Percentiles rank a stretch among this genome's conserved stretches.
Conservation (phyloP, 2,113 vertebrate genomes). For the Ictalurus furcatus region DNA sequence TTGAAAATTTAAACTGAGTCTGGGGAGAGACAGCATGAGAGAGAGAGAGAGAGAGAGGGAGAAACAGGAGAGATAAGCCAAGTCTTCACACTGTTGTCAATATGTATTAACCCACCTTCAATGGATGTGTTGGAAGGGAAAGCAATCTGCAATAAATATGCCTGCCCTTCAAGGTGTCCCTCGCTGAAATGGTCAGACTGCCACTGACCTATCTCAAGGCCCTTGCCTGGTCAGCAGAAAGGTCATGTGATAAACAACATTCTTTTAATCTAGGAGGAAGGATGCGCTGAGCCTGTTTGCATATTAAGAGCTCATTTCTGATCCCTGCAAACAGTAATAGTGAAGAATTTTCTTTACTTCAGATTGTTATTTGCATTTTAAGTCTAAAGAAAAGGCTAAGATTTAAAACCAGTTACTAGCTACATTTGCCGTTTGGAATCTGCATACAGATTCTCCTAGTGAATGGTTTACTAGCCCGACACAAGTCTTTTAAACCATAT, state of each 20-base stretch:
- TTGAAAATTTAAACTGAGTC: constrained; percentile 38
- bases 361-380: not conserved
- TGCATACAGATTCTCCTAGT: not conserved
- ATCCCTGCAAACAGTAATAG: constrained; percentile 2
- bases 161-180: constrained; percentile 44
- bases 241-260: constrained; percentile 51
- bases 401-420: not conserved
- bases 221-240: constrained; percentile 39
- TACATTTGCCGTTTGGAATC: not conserved
- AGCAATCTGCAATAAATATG: constrained; percentile 50
- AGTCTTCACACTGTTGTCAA: constrained; percentile 41
- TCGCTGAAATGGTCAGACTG: constrained; percentile 15
- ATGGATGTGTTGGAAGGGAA: constrained; percentile 29
- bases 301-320: constrained; percentile 43
- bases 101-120: constrained; percentile 42
- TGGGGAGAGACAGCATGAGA: not conserved
- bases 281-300: constrained; percentile 31
- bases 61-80: constrained; percentile 13
- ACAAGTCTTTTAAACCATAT: constrained; percentile 5
- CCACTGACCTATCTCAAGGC: constrained; percentile 28
- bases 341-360: constrained; percentile 2
- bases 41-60: not conserved
- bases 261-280: constrained; percentile 42
- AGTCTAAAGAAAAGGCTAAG: no score
- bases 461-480: not conserved